Percentiles rank a stretch among this genome's conserved stretches.
These are phyloP conservation scores for Spisula solida DNA, from an alignment of 2,888 invertebrate species.

Conservation along the genomic window DNA sequence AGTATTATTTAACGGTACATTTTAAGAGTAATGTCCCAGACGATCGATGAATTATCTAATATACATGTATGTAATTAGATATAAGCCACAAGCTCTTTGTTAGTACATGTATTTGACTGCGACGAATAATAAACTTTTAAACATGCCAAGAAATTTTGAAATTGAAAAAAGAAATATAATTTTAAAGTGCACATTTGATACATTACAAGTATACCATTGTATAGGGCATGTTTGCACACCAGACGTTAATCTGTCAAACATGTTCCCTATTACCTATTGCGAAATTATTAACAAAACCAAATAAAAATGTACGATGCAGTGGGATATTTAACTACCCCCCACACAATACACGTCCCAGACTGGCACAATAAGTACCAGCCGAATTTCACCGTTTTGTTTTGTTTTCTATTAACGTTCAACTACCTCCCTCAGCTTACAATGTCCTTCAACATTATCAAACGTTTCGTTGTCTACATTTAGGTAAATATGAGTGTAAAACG, in stretches of 20 bases:
- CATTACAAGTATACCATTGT: neutral
- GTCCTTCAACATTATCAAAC: constrained; percentile 23
- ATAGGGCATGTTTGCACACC: neutral
- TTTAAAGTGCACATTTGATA: neutral
- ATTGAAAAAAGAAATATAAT: neutral
- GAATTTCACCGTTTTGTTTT: neutral
- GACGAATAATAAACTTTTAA: no score
- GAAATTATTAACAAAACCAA: neutral
- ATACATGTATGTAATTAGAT: no score
- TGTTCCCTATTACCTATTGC: neutral
- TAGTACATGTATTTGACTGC: neutral
- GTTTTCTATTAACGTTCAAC: constrained; percentile 26
- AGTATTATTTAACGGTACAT: no score
- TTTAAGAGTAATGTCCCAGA: no score
- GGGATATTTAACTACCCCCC: neutral
- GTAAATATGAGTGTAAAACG: constrained; percentile 28
- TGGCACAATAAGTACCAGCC: constrained; percentile 26
- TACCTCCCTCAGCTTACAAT: constrained; percentile 3
- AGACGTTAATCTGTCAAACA: neutral
- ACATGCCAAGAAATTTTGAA: neutral
- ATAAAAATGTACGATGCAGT: neutral
- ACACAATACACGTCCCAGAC: neutral
- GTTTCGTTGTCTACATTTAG: constrained; percentile 16
- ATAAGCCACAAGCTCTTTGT: no score
- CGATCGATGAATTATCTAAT: no score